Percentiles rank a stretch among this genome's conserved stretches.
phyloP scores from a whole-genome alignment of 2,113 vertebrate species.

The Sminthopsis crassicaudata region DNA sequence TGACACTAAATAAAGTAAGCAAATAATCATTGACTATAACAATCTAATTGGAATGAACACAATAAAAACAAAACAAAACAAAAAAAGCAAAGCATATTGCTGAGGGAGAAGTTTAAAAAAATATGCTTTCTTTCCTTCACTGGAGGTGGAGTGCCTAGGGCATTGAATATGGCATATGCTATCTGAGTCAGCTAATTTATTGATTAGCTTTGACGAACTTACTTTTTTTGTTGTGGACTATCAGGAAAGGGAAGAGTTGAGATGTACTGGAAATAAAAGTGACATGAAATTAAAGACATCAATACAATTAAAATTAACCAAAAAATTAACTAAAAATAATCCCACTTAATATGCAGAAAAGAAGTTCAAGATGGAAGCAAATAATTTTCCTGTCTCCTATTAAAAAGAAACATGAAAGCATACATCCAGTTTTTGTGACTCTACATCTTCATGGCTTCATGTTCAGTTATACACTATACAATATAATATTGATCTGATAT shows the following conservation, averaged over 20 bases:
- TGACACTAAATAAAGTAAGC: not conserved
- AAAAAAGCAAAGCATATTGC: not conserved
- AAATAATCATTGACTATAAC: not conserved
- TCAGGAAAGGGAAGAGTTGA: not conserved
- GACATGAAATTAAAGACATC: not conserved
- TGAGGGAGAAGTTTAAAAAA: not conserved
- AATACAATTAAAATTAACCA: not conserved
- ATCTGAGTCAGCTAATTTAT: not conserved
- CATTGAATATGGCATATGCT: not conserved
- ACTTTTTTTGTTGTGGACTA: not conserved
- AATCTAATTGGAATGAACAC: not conserved
- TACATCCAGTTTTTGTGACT: not conserved
- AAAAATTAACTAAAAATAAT: not conserved
- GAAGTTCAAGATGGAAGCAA: conserved; percentile 7
- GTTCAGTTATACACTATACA: not conserved
- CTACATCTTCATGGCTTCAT: not conserved
- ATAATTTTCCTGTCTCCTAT: conserved; percentile 49
- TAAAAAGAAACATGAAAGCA: conserved; percentile 28
- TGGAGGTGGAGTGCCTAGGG: not conserved
- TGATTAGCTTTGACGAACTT: not conserved
- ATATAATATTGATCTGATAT: not conserved
- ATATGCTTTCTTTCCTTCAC: not conserved
- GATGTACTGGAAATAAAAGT: not conserved
- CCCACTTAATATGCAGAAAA: conserved; percentile 32
- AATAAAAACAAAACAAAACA: not conserved